Evolutionary conservation across 2,113 vertebrate species (phyloP), one percentile per base, ranked within the genome.

Genomic region (Scolopax mira): DNA sequence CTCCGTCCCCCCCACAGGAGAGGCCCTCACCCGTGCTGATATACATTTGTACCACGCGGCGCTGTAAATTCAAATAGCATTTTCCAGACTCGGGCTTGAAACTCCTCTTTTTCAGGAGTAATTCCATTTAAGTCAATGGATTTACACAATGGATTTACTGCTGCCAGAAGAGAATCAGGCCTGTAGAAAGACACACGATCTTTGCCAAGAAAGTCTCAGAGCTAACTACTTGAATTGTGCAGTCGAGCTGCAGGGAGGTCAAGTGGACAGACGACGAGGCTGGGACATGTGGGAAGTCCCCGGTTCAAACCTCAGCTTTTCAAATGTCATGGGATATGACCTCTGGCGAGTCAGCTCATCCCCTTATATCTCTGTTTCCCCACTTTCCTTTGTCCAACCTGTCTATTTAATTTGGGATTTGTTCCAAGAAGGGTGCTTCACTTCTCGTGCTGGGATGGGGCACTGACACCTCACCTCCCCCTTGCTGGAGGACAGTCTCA

Each of bases 161-260:
- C 92, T 96, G 93, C 95, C 96, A 93, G 96, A 93, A 95, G 88
- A 70, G 94, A 97, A 96, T 95, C 88, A 89, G 92, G 96, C 90
- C 93, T 89, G 80, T 69, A 93, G 93, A 95, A 96, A 95, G 94
- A 87, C 54, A 79, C 48, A 73, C 73, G 88, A 91, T 82, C 90
- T 84, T 96, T 94, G 93, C 94, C 93, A 96, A 92, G 96, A 95
- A 96, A 94, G 85, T 92, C 92, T 95, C 94, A 89, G 88, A 96
- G 88, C 95, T 94, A 96, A 97, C 96, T 96, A 96, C 95, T 93
- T 94, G 94, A 96, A 95, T 93, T 96, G 94, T 96, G 96, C 92
- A 90, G 90, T 95, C 35, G 23, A 92, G 92, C 96, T 96, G 94
- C 96, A 94, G 88, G 88, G 88, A 96, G 88, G 95, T 97, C 92